Evolutionary conservation across 64 coral and sea anemone genomes (phyloP).

Genomic region (Astreopora myriophthalma): DNA sequence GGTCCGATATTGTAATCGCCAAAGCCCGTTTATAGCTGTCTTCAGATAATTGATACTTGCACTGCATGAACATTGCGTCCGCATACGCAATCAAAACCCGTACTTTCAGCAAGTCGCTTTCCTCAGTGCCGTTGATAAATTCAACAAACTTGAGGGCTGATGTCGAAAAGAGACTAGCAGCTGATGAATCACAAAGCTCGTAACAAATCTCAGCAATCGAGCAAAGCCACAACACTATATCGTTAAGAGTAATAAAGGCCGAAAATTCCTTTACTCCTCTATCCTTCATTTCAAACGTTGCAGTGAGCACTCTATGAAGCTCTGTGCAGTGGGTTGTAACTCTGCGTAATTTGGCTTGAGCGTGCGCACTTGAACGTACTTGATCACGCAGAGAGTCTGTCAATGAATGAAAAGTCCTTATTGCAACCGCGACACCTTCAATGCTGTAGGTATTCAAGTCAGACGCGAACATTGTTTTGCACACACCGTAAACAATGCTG

Average conservation of each 20-base stretch:
- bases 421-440: neutral
- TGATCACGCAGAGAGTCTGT: neutral
- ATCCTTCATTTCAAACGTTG: neutral
- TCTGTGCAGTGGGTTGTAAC: neutral
- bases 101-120: neutral
- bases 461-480: neutral
- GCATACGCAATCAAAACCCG: neutral
- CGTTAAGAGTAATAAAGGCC: neutral
- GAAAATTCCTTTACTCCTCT: neutral
- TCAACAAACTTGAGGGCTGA: neutral
- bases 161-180: neutral
- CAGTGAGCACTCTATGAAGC: neutral
- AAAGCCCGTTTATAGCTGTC: neutral
- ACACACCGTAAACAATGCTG: neutral
- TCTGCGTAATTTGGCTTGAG: neutral
- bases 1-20: neutral
- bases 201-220: neutral
- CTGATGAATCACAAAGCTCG: neutral
- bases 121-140: neutral
- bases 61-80: too few species aligned
- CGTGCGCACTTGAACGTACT: neutral
- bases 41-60: neutral
- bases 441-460: neutral
- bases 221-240: neutral
- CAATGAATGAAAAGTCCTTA: neutral